Percentiles rank a stretch among this genome's conserved stretches.
Evolutionary conservation across 2,113 vertebrate genomes (phyloP).

Genomic region (Microcebus griseorufus): DNA sequence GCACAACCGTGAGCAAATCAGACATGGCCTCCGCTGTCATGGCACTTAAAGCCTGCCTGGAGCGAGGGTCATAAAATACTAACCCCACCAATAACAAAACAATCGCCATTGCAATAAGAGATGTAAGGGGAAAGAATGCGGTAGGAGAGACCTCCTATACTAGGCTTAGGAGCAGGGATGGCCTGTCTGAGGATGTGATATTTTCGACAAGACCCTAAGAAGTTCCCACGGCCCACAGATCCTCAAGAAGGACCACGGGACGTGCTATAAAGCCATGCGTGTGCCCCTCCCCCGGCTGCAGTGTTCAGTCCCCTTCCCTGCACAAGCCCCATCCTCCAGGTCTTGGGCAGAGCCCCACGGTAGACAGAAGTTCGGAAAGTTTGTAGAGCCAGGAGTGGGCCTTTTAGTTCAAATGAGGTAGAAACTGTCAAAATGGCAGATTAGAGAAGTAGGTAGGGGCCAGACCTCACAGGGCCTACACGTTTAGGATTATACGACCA

Average conservation of each 20-base stretch:
- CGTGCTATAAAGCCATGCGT: rapidly evolving
- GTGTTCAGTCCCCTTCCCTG: not conserved
- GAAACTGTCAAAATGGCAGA: not conserved
- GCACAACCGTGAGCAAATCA: not conserved
- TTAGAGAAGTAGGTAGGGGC: not conserved
- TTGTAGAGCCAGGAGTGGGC: not conserved
- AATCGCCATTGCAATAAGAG: not conserved
- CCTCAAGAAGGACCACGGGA: not conserved
- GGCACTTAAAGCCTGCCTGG: not conserved
- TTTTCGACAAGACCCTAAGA: not conserved
- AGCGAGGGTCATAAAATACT: not conserved
- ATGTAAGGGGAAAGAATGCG: not conserved
- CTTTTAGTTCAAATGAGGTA: not conserved
- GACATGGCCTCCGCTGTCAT: not conserved
- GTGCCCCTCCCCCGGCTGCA: not conserved
- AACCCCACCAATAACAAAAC: not conserved
- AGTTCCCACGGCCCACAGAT: not conserved
- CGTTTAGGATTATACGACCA: not conserved
- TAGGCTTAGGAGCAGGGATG: not conserved
- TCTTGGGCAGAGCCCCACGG: not conserved
- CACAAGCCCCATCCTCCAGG: not conserved
- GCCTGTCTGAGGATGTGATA: not conserved
- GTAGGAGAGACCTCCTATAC: not conserved
- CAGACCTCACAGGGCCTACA: rapidly evolving
- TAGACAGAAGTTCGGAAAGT: not conserved